These are phyloP conservation scores for Bombylius discolor DNA, from an alignment of 2,888 invertebrate species.

Conservation along the genomic window DNA sequence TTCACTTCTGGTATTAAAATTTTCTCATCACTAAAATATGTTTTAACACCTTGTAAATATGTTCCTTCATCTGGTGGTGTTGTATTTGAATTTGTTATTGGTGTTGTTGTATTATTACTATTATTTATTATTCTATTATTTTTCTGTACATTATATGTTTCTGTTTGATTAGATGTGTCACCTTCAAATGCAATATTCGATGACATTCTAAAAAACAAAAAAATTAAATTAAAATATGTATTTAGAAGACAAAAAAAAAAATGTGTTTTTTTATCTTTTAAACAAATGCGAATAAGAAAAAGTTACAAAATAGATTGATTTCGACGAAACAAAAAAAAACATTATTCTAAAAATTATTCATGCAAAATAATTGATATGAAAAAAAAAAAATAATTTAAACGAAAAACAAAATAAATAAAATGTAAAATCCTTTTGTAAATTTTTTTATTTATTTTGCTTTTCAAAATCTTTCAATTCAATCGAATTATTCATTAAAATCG, in stretches of 20 bases:
- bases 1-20: slow-evolving; percentile 46
- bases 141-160: background rate
- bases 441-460: too few species aligned
- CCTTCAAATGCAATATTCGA: slow-evolving; percentile 8
- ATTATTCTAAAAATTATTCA: too few species aligned
- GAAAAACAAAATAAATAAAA: too few species aligned
- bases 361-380: too few species aligned
- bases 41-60: slow-evolving; percentile 28
- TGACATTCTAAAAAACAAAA: slow-evolving; percentile 2
- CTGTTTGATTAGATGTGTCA: background rate
- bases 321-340: too few species aligned
- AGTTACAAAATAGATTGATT: too few species aligned
- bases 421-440: too few species aligned
- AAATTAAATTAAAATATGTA: background rate
- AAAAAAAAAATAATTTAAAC: too few species aligned
- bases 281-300: too few species aligned
- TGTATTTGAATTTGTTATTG: background rate
- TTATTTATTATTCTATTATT: background rate
- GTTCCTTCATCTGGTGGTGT: slow-evolving; percentile 26
- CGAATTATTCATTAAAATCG: too few species aligned
- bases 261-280: background rate
- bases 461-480: too few species aligned
- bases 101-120: slow-evolving; percentile 1
- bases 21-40: slow-evolving; percentile 50
- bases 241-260: background rate